Percentiles rank a stretch among this genome's conserved stretches.
phyloP scores from a whole-genome alignment of 1,140 invertebrate genomes.

The Megalonaias nervosa region DNA sequence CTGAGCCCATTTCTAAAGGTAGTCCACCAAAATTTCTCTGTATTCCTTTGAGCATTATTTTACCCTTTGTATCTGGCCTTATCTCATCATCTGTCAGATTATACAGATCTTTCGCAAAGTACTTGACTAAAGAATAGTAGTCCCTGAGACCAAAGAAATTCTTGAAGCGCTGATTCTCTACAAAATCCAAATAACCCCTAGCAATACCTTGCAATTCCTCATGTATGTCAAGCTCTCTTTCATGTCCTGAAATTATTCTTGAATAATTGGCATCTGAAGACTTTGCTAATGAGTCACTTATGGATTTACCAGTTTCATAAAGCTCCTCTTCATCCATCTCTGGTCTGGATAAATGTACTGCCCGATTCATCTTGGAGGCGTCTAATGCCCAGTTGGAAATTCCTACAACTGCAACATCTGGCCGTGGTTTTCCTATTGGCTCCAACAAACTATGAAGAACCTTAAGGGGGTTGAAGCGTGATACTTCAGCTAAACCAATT shows the following conservation, averaged over 20 bases:
- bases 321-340: constrained; percentile 50
- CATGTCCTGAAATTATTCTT: neutral
- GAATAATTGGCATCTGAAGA: neutral
- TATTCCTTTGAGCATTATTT: constrained; percentile 34
- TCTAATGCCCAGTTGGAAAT: constrained; percentile 61
- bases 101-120: constrained; percentile 11
- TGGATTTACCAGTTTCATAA: constrained; percentile 33
- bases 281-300: constrained; percentile 17
- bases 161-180: constrained; percentile 26
- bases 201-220: neutral
- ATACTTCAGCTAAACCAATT: constrained; percentile 53
- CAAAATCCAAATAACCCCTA: constrained; percentile 13
- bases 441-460: constrained; percentile 51
- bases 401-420: constrained; percentile 52
- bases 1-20: constrained; percentile 5
- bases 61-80: constrained; percentile 1
- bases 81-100: neutral
- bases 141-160: constrained; percentile 62
- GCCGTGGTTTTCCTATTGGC: constrained; percentile 18
- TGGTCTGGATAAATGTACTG: constrained; percentile 43
- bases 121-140: constrained; percentile 52
- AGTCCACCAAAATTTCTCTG: constrained; percentile 49
- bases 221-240: neutral
- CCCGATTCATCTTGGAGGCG: constrained; percentile 56
- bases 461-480: constrained; percentile 41